Evolutionary conservation across 2,888 invertebrate species (phyloP).

Genomic region (Sarcophaga caerulescens): DNA sequence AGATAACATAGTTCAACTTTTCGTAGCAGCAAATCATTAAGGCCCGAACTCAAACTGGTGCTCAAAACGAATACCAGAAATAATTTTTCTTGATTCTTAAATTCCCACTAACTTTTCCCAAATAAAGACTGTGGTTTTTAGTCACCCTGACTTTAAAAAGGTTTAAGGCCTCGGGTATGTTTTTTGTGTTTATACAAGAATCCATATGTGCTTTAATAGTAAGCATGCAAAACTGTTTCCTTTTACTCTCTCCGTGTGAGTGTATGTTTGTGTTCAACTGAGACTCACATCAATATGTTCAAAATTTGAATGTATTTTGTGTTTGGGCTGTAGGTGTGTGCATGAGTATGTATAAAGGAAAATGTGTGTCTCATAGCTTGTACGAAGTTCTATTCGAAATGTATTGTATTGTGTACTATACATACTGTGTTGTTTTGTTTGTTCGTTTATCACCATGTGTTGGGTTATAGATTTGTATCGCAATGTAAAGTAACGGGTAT

Average conservation of each 20-base stretch:
- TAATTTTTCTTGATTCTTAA: no score
- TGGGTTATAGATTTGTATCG: constrained; percentile 49
- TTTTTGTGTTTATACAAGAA: constrained; percentile 1
- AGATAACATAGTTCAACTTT: no score
- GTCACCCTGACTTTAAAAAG: constrained; percentile 13
- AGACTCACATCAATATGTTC: constrained; percentile 40
- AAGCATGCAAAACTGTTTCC: background rate
- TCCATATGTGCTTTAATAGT: constrained; percentile 8
- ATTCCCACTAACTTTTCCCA: no score
- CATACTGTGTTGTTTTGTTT: constrained; percentile 15
- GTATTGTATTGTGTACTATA: constrained; percentile 50
- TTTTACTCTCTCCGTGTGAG: background rate
- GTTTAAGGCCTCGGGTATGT: background rate
- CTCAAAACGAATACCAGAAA: no score
- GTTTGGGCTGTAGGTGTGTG: background rate
- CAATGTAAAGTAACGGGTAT: constrained; percentile 33
- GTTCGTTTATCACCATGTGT: background rate
- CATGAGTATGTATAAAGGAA: background rate
- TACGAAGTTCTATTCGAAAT: background rate
- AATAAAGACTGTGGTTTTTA: background rate
- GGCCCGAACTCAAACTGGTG: no score
- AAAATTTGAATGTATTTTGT: constrained; percentile 23
- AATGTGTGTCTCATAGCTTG: background rate
- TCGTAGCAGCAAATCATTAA: no score
- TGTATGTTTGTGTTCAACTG: constrained; percentile 20